Evolutionary conservation across 2,113 vertebrate genomes (phyloP).

Genomic region (Phylloscopus trochiloides): DNA sequence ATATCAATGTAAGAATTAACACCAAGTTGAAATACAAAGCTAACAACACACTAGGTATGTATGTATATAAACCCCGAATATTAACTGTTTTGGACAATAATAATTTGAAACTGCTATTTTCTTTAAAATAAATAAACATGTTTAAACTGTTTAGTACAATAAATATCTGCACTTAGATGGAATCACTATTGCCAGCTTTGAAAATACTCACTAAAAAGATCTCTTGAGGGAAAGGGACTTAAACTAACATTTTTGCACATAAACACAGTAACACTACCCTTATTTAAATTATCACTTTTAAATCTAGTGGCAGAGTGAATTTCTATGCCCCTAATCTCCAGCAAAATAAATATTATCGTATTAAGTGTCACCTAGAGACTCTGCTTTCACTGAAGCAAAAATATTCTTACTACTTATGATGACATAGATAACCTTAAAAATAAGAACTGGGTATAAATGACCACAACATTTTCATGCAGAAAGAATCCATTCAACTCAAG

Average conservation of each 20-base stretch:
- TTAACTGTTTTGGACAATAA: neutral
- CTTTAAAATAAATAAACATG: neutral
- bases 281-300: neutral
- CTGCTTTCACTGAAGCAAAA: neutral
- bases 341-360: neutral
- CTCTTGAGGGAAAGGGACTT: neutral
- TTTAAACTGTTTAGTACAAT: neutral
- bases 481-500: neutral
- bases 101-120: neutral
- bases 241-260: neutral
- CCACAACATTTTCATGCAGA: neutral
- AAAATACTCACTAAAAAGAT: neutral
- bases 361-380: neutral
- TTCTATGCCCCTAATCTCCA: neutral
- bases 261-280: neutral
- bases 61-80: neutral
- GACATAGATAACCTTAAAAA: conserved; percentile 1
- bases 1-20: neutral
- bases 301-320: neutral
- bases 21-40: neutral
- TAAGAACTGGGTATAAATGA: neutral
- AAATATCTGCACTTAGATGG: neutral
- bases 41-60: neutral
- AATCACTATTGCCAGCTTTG: neutral
- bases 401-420: neutral